Evolutionary conservation across 2,888 invertebrate genomes (phyloP).

Genomic region (Stegophylla sp.): DNA sequence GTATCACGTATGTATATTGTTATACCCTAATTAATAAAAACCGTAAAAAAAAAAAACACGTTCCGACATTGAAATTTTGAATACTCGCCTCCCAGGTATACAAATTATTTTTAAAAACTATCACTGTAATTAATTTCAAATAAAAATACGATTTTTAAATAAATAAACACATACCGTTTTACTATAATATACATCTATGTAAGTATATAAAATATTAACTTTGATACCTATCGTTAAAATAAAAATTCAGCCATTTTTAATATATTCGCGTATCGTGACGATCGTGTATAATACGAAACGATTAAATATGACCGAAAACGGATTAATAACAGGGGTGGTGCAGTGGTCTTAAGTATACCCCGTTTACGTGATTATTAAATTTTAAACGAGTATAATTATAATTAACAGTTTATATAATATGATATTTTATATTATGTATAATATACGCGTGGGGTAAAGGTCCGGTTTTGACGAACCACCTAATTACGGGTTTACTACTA

Average conservation of each 20-base stretch:
- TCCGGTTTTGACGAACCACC: constrained; percentile 1
- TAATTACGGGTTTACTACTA: constrained; percentile 26
- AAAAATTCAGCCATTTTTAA: not conserved
- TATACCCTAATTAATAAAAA: not conserved
- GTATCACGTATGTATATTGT: not conserved
- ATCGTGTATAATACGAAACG: not conserved
- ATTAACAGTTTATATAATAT: constrained; percentile 22
- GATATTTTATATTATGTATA: not conserved
- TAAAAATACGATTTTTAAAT: constrained; percentile 16
- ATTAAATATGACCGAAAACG: constrained; percentile 33
- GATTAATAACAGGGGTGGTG: constrained; percentile 31
- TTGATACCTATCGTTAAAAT: too few relatives aligned
- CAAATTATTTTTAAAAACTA: not conserved
- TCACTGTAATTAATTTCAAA: not conserved
- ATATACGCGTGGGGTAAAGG: not conserved
- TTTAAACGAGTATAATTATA: constrained; percentile 25
- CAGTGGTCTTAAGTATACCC: constrained; percentile 2
- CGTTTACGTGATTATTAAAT: constrained; percentile 18
- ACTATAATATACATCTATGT: not conserved
- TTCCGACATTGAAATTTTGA: too few relatives aligned
- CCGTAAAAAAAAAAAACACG: not conserved
- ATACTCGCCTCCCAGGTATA: not conserved
- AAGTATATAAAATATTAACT: not conserved
- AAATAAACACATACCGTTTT: constrained; percentile 6
- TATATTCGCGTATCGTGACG: constrained; percentile 4